phyloP scores from a whole-genome alignment of 2,888 invertebrate genomes.

The Frankliniella fusca region DNA sequence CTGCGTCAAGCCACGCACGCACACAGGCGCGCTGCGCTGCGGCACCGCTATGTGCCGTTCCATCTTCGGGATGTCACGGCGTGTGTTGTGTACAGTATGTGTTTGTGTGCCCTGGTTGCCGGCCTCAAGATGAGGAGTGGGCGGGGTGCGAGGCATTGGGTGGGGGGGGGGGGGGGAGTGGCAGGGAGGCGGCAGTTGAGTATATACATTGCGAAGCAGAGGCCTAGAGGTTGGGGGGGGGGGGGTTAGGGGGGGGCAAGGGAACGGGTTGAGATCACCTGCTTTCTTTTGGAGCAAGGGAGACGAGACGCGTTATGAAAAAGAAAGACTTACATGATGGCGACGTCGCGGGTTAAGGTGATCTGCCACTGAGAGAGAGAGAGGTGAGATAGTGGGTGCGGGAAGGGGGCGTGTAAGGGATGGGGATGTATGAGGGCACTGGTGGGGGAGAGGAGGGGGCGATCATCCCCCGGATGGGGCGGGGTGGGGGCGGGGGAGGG shows the following conservation, averaged over 20 bases:
- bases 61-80: conserved; percentile 17
- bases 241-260: neutral
- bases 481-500: neutral
- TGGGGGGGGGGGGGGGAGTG: neutral
- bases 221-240: neutral
- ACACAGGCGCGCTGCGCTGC: neutral
- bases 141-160: neutral
- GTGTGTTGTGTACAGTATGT: neutral
- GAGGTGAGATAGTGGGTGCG: no score
- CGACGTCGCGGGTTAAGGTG: no score
- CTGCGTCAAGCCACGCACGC: neutral
- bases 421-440: neutral
- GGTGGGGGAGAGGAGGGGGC: neutral
- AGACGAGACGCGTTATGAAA: no score
- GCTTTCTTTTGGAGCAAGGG: no score
- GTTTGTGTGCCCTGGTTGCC: conserved; percentile 5
- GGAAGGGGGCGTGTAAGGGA: neutral
- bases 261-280: no score
- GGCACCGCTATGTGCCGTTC: neutral
- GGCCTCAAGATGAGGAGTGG: neutral
- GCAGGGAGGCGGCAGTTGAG: neutral
- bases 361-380: no score
- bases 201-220: neutral
- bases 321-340: no score
- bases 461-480: neutral